A percentile compares a stretch with the other conserved stretches of the same genome.
These are phyloP conservation scores for Phodopus roborovskii DNA, from an alignment of 2,113 vertebrate genomes.

Conservation along the genomic window DNA sequence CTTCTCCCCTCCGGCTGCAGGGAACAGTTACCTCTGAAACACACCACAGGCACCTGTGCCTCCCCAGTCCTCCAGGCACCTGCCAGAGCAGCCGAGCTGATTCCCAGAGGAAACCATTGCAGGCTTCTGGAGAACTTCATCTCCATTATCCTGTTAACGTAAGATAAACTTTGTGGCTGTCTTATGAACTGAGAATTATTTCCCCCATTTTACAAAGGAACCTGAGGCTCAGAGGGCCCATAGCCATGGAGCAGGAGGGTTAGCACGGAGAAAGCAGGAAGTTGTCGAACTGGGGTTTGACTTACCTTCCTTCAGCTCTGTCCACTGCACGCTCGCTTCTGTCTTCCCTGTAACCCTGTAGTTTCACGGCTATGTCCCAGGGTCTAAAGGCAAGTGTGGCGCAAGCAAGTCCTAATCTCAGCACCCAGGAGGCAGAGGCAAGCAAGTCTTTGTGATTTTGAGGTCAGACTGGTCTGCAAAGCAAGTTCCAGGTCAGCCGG, in stretches of 20 bases:
- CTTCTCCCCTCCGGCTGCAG: neutral
- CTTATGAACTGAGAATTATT: neutral
- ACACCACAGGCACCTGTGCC: neutral
- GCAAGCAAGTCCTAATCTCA: neutral
- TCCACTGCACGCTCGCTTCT: neutral
- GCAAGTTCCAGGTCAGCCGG: neutral
- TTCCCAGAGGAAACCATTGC: too few relatives aligned
- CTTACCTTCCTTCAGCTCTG: too few relatives aligned
- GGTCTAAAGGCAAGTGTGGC: neutral
- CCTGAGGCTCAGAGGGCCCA: neutral
- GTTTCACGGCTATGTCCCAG: neutral
- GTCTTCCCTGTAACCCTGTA: neutral
- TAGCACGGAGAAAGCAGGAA: neutral
- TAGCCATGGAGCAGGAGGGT: neutral
- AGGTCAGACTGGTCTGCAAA: neutral
- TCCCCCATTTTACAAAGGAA: neutral
- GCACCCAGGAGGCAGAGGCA: neutral
- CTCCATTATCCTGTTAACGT: neutral
- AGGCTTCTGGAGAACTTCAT: neutral
- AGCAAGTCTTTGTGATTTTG: neutral
- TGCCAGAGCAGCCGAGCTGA: neutral
- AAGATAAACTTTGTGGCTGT: rapidly evolving
- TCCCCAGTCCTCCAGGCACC: neutral
- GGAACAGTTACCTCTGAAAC: neutral
- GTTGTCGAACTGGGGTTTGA: neutral